Percentiles rank a stretch among this genome's conserved stretches.
Conservation (phyloP, 2,797 vertebrate species). For the Poeciliopsis paucimaculata region DNA sequence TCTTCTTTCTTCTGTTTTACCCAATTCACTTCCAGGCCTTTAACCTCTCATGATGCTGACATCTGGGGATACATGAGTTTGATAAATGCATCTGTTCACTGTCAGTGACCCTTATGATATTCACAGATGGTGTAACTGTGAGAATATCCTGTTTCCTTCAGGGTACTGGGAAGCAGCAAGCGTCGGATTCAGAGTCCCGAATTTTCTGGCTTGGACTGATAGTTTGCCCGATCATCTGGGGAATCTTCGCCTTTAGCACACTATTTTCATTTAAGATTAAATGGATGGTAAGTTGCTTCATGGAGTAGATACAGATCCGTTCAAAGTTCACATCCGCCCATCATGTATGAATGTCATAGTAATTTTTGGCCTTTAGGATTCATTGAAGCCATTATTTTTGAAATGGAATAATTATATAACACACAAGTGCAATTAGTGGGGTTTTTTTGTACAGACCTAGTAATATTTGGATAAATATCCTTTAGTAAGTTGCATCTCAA, state of each 20-base stretch:
- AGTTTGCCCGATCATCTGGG: slow-evolving; percentile 90
- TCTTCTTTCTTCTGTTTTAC: neutral
- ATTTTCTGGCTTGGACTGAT: slow-evolving; percentile 96
- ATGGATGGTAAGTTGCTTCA: slow-evolving; percentile 90
- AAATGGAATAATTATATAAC: neutral
- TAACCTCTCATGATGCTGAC: slow-evolving; percentile 13
- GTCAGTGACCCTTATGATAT: neutral
- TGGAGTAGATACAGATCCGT: neutral
- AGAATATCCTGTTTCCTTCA: slow-evolving; percentile 66
- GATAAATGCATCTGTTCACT: slow-evolving; percentile 10
- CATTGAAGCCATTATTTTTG: neutral
- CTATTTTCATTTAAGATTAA: slow-evolving; percentile 92
- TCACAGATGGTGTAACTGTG: slow-evolving; percentile 43
- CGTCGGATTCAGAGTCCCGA: slow-evolving; percentile 85
- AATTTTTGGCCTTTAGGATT: neutral
- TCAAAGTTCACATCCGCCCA: neutral
- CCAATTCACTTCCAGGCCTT: neutral
- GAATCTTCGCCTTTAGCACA: slow-evolving; percentile 90
- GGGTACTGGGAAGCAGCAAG: slow-evolving; percentile 65
- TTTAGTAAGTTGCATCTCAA: neutral
- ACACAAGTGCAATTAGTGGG: neutral
- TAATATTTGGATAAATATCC: neutral
- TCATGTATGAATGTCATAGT: neutral
- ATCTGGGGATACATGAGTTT: neutral
- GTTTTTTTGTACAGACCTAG: neutral